Evolutionary conservation across 1,140 invertebrate species (phyloP).

Genomic region (Leptinotarsa defecta): DNA sequence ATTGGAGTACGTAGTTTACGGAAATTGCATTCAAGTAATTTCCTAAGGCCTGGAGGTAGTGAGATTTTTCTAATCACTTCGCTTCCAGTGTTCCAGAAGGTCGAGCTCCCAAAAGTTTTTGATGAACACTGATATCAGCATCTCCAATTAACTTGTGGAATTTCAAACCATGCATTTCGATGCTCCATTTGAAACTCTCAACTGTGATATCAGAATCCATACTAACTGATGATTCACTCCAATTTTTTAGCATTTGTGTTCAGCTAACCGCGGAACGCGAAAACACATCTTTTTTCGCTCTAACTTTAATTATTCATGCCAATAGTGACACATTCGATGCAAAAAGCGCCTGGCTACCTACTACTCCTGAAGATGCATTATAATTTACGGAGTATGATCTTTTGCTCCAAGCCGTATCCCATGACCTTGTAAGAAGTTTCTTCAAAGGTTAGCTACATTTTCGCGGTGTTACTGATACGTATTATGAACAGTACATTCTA

Average conservation of each 20-base stretch:
- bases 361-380: conserved; percentile 45
- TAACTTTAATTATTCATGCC: conserved; percentile 34
- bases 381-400: conserved; percentile 47
- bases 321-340: background rate
- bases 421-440: no score
- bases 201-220: conserved; percentile 55
- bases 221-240: conserved; percentile 35
- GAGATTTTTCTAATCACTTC: background rate
- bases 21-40: background rate
- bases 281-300: conserved; percentile 46
- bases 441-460: no score
- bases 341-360: conserved; percentile 14
- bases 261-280: conserved; percentile 5
- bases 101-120: background rate
- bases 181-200: conserved; percentile 50
- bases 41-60: background rate
- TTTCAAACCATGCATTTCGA: conserved; percentile 38
- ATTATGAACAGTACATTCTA: no score
- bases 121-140: conserved; percentile 36
- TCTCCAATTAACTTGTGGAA: conserved; percentile 53
- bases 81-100: conserved; percentile 16
- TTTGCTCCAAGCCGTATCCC: conserved; percentile 48
- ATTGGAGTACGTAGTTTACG: background rate
- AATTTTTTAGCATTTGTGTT: background rate
- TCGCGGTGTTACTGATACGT: no score